Evolutionary conservation across 2,888 invertebrate species (phyloP).

Genomic region (Chelonus formosanus): DNA sequence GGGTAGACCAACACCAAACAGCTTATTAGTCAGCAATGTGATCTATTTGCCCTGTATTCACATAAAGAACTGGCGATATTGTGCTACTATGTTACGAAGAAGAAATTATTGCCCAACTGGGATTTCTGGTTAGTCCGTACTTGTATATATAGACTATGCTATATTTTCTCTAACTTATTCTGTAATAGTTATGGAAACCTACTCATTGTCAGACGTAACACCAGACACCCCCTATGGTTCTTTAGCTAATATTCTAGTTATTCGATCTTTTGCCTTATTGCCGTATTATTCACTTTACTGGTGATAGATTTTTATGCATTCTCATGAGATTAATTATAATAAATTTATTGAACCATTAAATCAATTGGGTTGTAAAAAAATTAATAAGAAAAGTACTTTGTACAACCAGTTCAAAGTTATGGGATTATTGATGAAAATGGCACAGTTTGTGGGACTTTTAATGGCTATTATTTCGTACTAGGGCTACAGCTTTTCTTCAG

Average conservation of each 20-base stretch:
- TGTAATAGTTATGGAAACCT: slow-evolving; percentile 29
- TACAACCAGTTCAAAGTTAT: too few species aligned
- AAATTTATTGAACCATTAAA: slow-evolving; percentile 16
- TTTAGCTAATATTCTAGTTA: slow-evolving; percentile 48
- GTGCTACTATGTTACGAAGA: slow-evolving; percentile 59
- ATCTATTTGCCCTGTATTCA: slow-evolving; percentile 64
- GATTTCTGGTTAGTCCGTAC: slow-evolving; percentile 53
- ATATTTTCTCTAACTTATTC: slow-evolving; percentile 12
- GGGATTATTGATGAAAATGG: too few species aligned
- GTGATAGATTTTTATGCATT: slow-evolving; percentile 18
- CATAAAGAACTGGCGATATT: slow-evolving; percentile 62
- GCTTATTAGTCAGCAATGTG: slow-evolving; percentile 65
- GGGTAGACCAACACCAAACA: slow-evolving; percentile 53
- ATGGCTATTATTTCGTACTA: too few species aligned
- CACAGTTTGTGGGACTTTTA: too few species aligned
- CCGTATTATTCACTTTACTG: slow-evolving; percentile 50
- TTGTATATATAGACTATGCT: slow-evolving; percentile 3
- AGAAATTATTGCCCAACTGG: slow-evolving; percentile 63
- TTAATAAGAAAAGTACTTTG: too few species aligned
- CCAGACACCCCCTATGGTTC: slow-evolving; percentile 26
- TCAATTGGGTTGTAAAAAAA: slow-evolving; percentile 1
- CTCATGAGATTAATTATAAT: slow-evolving; percentile 1
- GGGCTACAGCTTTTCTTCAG: too few species aligned
- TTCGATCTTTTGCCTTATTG: slow-evolving; percentile 48
- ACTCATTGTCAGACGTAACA: neutral